phyloP scores from a whole-genome alignment of 2,888 invertebrate species.

The Punctoribates punctum region DNA sequence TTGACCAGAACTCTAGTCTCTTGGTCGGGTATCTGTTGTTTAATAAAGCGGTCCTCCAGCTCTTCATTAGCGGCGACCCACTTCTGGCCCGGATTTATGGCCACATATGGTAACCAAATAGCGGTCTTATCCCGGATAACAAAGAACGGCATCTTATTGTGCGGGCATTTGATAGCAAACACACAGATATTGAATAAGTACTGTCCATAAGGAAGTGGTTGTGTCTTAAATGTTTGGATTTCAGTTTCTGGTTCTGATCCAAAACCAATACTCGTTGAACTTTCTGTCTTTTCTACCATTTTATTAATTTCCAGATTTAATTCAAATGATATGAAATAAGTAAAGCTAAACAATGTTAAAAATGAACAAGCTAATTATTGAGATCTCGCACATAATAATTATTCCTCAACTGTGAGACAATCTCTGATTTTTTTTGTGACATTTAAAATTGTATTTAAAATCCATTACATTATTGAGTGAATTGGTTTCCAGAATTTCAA shows the following conservation, averaged over 20 bases:
- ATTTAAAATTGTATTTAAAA: too few species aligned
- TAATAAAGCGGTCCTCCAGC: not conserved
- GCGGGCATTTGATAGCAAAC: constrained; percentile 29
- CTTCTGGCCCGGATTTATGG: not conserved
- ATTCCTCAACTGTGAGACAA: too few species aligned
- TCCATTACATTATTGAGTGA: too few species aligned
- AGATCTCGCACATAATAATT: too few species aligned
- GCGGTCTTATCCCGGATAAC: constrained; percentile 10
- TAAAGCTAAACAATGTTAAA: too few species aligned
- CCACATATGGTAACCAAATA: constrained; percentile 30
- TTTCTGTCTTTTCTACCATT: not conserved
- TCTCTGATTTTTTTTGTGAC: too few species aligned
- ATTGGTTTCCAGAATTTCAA: too few species aligned
- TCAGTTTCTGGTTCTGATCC: not conserved
- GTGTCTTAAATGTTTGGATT: not conserved
- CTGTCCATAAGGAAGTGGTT: not conserved
- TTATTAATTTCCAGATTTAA: too few species aligned
- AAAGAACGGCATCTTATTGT: constrained; percentile 11
- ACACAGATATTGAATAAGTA: not conserved
- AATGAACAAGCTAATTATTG: too few species aligned
- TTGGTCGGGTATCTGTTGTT: not conserved
- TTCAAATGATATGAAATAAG: too few species aligned
- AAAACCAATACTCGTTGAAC: not conserved
- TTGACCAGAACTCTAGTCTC: not conserved
- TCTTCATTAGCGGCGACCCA: not conserved